These are phyloP conservation scores for Tachysurus fulvidraco DNA, from an alignment of 2,113 vertebrate species.

Conservation along the genomic window DNA sequence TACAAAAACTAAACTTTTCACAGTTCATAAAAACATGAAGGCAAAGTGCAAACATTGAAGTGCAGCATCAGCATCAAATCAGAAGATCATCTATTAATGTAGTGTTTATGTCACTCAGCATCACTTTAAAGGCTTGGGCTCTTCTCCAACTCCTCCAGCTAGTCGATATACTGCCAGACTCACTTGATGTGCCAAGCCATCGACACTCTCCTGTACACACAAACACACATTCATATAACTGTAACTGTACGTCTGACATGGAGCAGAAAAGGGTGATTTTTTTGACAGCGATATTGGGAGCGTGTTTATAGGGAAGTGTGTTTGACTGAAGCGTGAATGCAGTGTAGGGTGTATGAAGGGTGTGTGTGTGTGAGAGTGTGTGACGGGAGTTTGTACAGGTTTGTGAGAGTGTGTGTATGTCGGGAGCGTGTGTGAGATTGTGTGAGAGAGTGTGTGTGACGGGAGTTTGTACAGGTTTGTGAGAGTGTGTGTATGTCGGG, in stretches of 20 bases:
- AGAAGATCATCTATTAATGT: not conserved
- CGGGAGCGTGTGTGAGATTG: too few relatives aligned
- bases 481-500: too few relatives aligned
- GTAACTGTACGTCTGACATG: not conserved
- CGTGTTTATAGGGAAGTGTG: too few relatives aligned
- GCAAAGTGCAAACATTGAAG: not conserved
- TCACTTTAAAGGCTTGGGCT: slow-evolving; percentile 74
- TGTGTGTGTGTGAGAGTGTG: not conserved
- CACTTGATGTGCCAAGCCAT: slow-evolving; percentile 86
- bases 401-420: too few relatives aligned
- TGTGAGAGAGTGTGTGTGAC: too few relatives aligned
- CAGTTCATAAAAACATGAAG: not conserved
- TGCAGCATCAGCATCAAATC: not conserved
- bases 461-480: too few relatives aligned
- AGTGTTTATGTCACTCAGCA: not conserved
- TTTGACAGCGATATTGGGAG: too few relatives aligned
- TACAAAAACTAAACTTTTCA: not conserved
- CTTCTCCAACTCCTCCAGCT: slow-evolving; percentile 84
- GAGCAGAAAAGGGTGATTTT: not conserved
- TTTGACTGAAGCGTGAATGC: too few relatives aligned
- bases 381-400: not conserved
- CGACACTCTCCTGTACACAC: slow-evolving; percentile 79
- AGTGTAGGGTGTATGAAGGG: too few relatives aligned
- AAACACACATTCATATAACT: not conserved
- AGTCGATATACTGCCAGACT: slow-evolving; percentile 84